Conservation (phyloP, 2,113 vertebrate species). For the Prietella phreatophila region DNA sequence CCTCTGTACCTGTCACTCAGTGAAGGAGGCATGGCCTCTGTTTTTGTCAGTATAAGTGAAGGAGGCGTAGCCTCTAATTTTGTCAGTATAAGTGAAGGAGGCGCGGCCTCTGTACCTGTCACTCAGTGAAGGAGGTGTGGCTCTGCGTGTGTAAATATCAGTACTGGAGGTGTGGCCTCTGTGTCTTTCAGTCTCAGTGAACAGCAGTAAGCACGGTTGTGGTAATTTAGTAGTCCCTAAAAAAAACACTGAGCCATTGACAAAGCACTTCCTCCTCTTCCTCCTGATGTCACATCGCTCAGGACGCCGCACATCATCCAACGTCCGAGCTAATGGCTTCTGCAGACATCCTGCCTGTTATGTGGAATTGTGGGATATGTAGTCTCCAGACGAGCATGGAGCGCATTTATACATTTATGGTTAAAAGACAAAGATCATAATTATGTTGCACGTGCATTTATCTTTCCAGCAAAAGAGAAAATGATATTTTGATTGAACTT, state of each 20-base stretch:
- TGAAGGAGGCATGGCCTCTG: neutral
- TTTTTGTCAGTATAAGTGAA: neutral
- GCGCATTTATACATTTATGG: neutral
- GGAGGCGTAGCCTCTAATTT: neutral
- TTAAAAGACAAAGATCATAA: neutral
- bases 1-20: too few species aligned
- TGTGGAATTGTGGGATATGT: conserved; percentile 2
- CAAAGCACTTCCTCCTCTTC: neutral
- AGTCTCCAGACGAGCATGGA: neutral
- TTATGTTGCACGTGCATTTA: too few species aligned
- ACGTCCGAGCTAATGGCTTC: neutral
- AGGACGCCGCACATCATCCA: neutral
- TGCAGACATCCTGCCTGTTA: neutral
- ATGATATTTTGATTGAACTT: neutral
- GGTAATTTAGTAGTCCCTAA: neutral
- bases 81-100: neutral
- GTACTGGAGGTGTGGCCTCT: neutral
- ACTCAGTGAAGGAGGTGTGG: neutral
- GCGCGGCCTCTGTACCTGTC: neutral
- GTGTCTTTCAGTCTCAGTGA: neutral
- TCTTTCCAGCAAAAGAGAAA: neutral
- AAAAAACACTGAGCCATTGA: neutral
- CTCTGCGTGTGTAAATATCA: neutral
- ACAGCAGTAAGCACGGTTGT: neutral
- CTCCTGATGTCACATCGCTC: neutral